Conservation (phyloP, 2,797 vertebrate species). For the Sandelia bainsii region DNA sequence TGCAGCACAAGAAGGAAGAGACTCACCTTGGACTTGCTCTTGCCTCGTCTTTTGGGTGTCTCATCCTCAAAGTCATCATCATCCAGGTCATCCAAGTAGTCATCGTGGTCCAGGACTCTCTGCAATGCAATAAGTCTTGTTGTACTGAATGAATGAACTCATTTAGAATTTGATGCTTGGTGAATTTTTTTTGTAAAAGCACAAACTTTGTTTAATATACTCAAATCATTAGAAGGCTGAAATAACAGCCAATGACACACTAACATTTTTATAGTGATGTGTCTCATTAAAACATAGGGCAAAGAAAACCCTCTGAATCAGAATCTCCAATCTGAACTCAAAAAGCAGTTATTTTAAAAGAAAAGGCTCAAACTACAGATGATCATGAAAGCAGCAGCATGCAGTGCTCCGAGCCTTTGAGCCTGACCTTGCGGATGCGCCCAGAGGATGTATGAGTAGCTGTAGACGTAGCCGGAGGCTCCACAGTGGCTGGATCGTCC, state of each 20-base stretch:
- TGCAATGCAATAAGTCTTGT: conserved; percentile 65
- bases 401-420: not conserved
- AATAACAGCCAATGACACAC: not conserved
- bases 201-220: not conserved
- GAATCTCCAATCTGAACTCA: too few species aligned
- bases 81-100: conserved; percentile 95
- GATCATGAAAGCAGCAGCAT: too few species aligned
- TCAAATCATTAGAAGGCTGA: not conserved
- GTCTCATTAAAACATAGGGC: not conserved
- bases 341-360: not conserved
- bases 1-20: not conserved
- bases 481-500: conserved; percentile 85
- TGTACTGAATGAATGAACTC: not conserved
- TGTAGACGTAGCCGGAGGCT: conserved; percentile 86
- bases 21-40: conserved; percentile 95
- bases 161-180: not conserved
- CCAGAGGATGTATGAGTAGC: conserved; percentile 84
- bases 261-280: too few species aligned
- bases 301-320: not conserved
- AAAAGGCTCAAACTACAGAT: not conserved
- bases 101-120: conserved; percentile 95
- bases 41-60: conserved; percentile 94
- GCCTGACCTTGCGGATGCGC: conserved; percentile 89
- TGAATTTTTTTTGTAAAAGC: not conserved
- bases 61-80: conserved; percentile 98